These are phyloP conservation scores for Aproaerema taeniolella DNA, from an alignment of 2,888 invertebrate species.

Conservation along the genomic window DNA sequence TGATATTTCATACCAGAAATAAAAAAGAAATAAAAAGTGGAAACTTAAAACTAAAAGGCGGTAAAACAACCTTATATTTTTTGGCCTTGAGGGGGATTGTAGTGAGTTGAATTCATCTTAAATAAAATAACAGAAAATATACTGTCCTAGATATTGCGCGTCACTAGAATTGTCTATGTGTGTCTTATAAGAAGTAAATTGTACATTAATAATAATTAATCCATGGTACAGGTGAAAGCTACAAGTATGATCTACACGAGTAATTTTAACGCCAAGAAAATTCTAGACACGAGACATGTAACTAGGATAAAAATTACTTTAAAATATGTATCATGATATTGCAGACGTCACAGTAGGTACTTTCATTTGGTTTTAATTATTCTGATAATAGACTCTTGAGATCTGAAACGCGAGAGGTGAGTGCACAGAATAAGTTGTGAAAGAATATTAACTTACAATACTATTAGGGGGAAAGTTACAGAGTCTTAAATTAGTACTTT, in stretches of 20 bases:
- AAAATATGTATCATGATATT: constrained; percentile 3
- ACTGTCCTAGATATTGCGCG: constrained; percentile 6
- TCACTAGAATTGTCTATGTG: too few species aligned
- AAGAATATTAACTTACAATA: too few species aligned
- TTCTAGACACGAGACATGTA: constrained; percentile 10
- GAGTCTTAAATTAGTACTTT: too few species aligned
- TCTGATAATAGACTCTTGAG: too few species aligned
- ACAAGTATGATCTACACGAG: constrained; percentile 6
- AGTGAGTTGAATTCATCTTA: constrained; percentile 16
- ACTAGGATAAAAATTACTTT: constrained; percentile 2
- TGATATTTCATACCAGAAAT: constrained; percentile 36
- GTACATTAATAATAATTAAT: constrained; percentile 8
- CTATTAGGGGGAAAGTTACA: too few species aligned
- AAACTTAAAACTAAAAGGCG: constrained; percentile 49
- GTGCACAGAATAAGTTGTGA: too few species aligned
- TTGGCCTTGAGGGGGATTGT: constrained; percentile 42
- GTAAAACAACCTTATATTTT: constrained; percentile 43
- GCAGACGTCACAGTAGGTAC: constrained; percentile 5
- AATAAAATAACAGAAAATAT: constrained; percentile 1
- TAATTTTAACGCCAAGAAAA: constrained; percentile 10
- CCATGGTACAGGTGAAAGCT: too few species aligned
- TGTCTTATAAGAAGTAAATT: too few species aligned
- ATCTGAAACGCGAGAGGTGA: too few species aligned
- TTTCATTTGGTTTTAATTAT: too few species aligned
- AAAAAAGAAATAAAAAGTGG: constrained; percentile 21